Evolutionary conservation across 1,140 invertebrate species (phyloP), one percentile per base, ranked within the genome.

Genomic region (Pseudobourletiella spinata): DNA sequence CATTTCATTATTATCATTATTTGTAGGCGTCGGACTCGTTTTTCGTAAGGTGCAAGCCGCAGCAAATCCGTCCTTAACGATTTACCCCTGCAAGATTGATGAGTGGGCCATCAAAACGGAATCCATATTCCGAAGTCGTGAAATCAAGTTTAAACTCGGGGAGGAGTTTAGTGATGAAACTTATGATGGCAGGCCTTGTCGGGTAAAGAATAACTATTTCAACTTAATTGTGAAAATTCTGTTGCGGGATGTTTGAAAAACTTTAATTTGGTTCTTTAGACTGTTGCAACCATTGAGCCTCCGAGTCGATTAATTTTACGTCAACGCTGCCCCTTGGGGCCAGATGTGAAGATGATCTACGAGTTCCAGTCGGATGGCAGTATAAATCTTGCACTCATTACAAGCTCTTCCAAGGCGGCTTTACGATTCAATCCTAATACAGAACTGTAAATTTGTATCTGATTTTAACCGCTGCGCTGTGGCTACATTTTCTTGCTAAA

Each of bases 11-110:
- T 29, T 42, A 30, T 57, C 8, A 1, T 6, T 32, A n/a, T 28
- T 42, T 51, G 14, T 39, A 65, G 65, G 63, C 29, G 63, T 65
- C 20, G 66, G 66, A n/a, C 30, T 65, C 1, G 63, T 68, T 14
- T 50, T 65, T 18, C 30, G 66, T 6, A 68, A 68, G 48, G 61
- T 67, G 1, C 57, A 57, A 24, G 25, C 39, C 3, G 57, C 43
- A 11, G 57, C 60, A 22, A 52, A 44, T 46, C 64, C 64, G 3
- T 30, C 29, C 2, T 43, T 61, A 25, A 46, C 46, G 43, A 66
- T 66, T 46, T 35, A 28, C n/a, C 26, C 20, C 24, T 25, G 57
- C 22, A 46, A 25, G 14, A 22, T 28, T 0, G 24, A 56, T n/a
- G 6, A 42, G 42, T 66, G 57, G 50, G 51, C 56, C 2, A 52